Evolutionary conservation across 2,113 vertebrate genomes (phyloP), one percentile per base, ranked within the genome.

Genomic region (Ammodytes marinus): DNA sequence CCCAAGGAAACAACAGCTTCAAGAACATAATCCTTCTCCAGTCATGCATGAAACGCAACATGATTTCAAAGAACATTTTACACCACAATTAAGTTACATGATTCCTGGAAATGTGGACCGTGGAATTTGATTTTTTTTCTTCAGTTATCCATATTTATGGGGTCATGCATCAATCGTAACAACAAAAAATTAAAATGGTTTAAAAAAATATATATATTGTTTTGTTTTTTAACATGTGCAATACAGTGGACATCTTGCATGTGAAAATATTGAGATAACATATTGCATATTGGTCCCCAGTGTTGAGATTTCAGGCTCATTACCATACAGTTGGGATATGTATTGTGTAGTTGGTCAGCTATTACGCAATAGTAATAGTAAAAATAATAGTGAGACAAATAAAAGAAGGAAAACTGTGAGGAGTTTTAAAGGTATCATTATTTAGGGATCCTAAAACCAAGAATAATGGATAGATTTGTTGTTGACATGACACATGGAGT

Each of bases 391-490:
- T n/a, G 14, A 53, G 47, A 52, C 17, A 53, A 63, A 47, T 43
- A 12, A 61, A 37, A 4, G 39, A 37, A 72, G 13, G 9, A 49
- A 61, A 65, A 57, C 35, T 40, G 52, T 4, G 3, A 27, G 19
- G 35, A 70, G 8, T 74, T 61, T 27, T 65, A 50, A 74, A 63
- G 3, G 37, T 52, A 43, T 69, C 74, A 79, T 77, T 52, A 65
- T 69, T 61, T 11, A 79, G 43, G 53, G 42, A 74, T 59, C n/a
- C 35, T 77, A 70, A 81, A 17, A 69, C 13, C 76, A 57, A 82
- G 8, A 88, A 71, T 39, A 75, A 46, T 14, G 66, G 42, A 92
- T 91, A 89, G 87, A 93, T 91, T 91, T 87, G 63, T 49, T 85
- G 84, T 91, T 86, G 35, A 68, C 65, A 78, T 73, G 82, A 85